These are phyloP conservation scores for Mus spretus DNA, from an alignment of 2,797 vertebrate species.

Conservation along the genomic window DNA sequence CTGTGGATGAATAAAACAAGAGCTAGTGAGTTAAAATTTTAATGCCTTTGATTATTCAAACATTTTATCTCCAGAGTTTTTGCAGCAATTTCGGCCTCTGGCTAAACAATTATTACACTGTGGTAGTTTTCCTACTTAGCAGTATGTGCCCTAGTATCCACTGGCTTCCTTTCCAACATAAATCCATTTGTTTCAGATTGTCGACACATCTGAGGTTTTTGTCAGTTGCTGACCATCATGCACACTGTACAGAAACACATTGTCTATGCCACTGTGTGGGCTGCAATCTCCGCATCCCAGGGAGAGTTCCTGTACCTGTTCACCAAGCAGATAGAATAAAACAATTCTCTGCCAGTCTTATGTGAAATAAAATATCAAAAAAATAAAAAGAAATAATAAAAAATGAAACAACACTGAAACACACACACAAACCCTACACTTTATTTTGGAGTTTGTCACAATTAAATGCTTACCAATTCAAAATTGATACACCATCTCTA, in stretches of 20 bases:
- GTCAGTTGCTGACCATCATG: constrained; percentile 55
- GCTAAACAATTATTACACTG: constrained; percentile 49
- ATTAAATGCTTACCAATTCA: constrained; percentile 3
- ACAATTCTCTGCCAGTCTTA: neutral
- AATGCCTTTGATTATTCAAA: constrained; percentile 64
- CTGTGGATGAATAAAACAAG: constrained; percentile 56
- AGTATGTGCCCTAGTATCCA: neutral
- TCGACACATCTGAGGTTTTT: constrained; percentile 41
- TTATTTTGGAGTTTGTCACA: neutral
- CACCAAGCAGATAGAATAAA: neutral
- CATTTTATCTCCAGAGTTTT: constrained; percentile 59
- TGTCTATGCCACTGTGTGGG: neutral
- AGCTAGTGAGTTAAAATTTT: constrained; percentile 58
- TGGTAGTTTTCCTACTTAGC: constrained; percentile 26
- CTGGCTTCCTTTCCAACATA: constrained; percentile 12
- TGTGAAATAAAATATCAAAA: constrained; percentile 20
- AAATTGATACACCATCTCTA: neutral
- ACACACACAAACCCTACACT: neutral
- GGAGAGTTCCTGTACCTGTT: neutral
- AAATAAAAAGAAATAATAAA: neutral
- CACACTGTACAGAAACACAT: constrained; percentile 11
- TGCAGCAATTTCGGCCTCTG: constrained; percentile 49
- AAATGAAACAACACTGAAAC: neutral
- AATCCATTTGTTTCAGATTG: constrained; percentile 65
- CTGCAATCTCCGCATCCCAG: neutral